phyloP scores from a whole-genome alignment of 2,113 vertebrate genomes.

The Cygnus buccinator region DNA sequence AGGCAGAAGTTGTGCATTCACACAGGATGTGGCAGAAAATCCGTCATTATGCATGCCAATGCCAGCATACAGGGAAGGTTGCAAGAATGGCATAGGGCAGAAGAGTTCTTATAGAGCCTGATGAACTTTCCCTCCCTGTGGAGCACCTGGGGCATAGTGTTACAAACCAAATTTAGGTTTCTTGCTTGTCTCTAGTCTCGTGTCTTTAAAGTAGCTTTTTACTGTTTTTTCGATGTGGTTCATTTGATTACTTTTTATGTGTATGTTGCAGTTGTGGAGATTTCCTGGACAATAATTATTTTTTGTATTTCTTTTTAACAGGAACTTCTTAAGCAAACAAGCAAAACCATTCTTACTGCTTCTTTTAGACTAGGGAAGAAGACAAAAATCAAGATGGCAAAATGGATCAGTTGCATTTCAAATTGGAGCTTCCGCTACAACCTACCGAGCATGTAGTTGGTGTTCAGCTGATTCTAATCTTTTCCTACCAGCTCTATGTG shows the following conservation, averaged over 20 bases:
- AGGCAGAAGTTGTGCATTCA: background rate
- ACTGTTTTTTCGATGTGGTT: background rate
- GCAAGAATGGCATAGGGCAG: background rate
- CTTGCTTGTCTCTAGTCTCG: background rate
- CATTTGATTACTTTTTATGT: background rate
- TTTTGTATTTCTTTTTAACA: background rate
- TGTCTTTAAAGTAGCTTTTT: background rate
- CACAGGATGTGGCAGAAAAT: background rate
- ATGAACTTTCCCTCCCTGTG: background rate
- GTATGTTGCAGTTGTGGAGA: background rate
- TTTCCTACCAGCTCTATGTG: slow-evolving; percentile 92
- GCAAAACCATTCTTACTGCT: background rate
- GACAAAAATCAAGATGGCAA: slow-evolving; percentile 93
- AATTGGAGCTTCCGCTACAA: slow-evolving; percentile 85
- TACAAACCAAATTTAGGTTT: background rate
- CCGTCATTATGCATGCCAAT: background rate
- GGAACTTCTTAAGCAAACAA: background rate
- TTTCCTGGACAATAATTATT: background rate
- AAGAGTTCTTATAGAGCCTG: background rate
- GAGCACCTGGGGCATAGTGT: background rate
- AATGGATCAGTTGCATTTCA: slow-evolving; percentile 82
- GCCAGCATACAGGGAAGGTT: background rate
- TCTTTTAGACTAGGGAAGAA: slow-evolving; percentile 87
- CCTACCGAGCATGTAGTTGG: slow-evolving; percentile 84
- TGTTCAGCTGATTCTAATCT: slow-evolving; percentile 91